Evolutionary conservation across 2,797 vertebrate genomes (phyloP).

Genomic region (Limnodromus scolopaceus): DNA sequence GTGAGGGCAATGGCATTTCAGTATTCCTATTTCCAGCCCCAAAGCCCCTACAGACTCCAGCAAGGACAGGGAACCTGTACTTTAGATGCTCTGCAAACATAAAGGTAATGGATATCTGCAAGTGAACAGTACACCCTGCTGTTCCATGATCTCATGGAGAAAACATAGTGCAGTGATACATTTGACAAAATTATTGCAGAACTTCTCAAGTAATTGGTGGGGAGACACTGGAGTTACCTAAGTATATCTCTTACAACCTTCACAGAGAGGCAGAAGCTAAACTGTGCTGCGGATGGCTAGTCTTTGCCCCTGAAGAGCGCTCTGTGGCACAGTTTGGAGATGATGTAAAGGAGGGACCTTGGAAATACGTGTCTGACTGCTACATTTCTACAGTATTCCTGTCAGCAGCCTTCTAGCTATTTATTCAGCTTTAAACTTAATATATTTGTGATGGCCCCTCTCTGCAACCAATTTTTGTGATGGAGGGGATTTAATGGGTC

Average conservation of each 20-base stretch:
- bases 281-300: background rate
- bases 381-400: background rate
- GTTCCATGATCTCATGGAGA: background rate
- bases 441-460: background rate
- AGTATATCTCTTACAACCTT: background rate
- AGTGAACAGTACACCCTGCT: background rate
- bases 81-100: background rate
- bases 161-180: background rate
- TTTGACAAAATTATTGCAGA: background rate
- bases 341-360: background rate
- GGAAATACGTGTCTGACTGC: background rate
- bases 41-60: background rate
- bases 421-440: slow-evolving; percentile 16
- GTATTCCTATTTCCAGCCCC: background rate
- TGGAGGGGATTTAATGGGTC: background rate
- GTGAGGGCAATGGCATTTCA: background rate
- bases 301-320: background rate
- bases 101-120: background rate
- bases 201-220: background rate
- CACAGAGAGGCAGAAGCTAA: background rate
- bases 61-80: background rate
- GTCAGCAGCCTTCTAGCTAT: background rate
- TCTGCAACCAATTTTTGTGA: background rate
- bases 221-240: background rate
- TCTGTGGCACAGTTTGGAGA: background rate